Evolutionary conservation across 1,140 invertebrate genomes (phyloP), one percentile per base, ranked within the genome.

Genomic region (Schlechtendalia chinensis): DNA sequence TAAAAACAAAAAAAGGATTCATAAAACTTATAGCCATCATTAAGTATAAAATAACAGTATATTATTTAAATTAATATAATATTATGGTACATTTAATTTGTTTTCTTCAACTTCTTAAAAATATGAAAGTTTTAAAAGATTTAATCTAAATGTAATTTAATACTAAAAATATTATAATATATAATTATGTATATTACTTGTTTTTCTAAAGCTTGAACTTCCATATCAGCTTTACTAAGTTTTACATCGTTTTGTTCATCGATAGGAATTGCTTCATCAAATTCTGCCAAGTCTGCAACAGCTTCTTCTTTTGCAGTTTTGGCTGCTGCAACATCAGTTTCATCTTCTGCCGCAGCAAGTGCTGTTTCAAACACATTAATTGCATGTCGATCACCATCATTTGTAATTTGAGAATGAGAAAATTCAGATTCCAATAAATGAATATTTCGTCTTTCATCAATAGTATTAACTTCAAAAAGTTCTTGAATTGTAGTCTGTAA

Each of bases 181-280:
- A 47, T 22, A 50, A n/a, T 45, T n/a, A 12, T 11, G 27, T 53
- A 22, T 56, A 65, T 29, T 83, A 96, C 94, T 90, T 96, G 93
- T 85, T 93, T 90, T 82, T 95, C 90, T 16, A 96, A 86, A 86
- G 91, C 90, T 79, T 93, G 91, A 81, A 96, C 89, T 87, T 96
- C 93, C 83, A 91, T 88, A 87, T 96, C 94, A 12, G 93, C 93
- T 86, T 93, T 94, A 84, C 91, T 93, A 71, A 92, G 86, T 85
- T 93, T 90, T 83, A 59, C 75, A 50, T 56, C 74, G 16, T 56
- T 63, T 63, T 82, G 81, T 58, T 81, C 47, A 59, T 93, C 92
- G 65, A 96, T 89, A n/a, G 96, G 95, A 87, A 97, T 95, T 84
- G 91, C 94, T 87, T 98, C 97, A 88, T 98, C 96, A 87, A 98